These are phyloP conservation scores for Paraplagusia blochii DNA, from an alignment of 2,113 vertebrate species.

Conservation along the genomic window DNA sequence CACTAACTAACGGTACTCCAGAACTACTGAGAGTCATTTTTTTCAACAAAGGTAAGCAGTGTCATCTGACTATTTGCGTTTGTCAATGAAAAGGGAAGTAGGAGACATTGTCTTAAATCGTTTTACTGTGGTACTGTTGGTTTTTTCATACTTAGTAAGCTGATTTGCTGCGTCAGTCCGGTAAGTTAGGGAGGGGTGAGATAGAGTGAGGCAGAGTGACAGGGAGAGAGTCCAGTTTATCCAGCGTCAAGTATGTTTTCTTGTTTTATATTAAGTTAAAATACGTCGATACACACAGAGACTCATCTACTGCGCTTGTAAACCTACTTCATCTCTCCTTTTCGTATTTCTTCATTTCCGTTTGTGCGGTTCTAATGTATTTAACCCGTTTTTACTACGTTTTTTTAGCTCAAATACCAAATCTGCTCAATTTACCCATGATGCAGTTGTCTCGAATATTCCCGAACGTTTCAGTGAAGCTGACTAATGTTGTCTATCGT, in stretches of 20 bases:
- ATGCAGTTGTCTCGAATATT: too few relatives aligned
- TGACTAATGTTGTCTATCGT: too few relatives aligned
- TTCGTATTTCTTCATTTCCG: too few relatives aligned
- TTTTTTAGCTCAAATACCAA: too few relatives aligned
- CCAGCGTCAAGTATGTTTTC: not conserved
- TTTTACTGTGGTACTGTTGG: conserved; percentile 9
- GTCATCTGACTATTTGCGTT: not conserved
- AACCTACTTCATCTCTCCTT: too few relatives aligned
- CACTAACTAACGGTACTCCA: conserved; percentile 78
- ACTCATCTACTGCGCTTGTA: too few relatives aligned
- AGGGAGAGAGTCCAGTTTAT: too few relatives aligned
- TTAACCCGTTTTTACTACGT: too few relatives aligned
- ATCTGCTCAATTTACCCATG: too few relatives aligned
- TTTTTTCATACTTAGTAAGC: conserved; percentile 46
- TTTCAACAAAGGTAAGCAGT: conserved; percentile 72
- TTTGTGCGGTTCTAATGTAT: too few relatives aligned
- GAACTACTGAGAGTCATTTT: conserved; percentile 73
- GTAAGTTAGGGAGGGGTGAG: conserved; percentile 66
- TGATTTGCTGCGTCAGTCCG: conserved; percentile 76
- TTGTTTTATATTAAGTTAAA: not conserved
- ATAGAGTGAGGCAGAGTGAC: conserved; percentile 1
- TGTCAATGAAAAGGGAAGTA: not conserved
- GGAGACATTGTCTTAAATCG: not conserved
- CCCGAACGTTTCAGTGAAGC: too few relatives aligned
- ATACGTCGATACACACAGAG: too few relatives aligned